phyloP scores from a whole-genome alignment of 1,140 invertebrate genomes.

The Drosophila lowei region DNA sequence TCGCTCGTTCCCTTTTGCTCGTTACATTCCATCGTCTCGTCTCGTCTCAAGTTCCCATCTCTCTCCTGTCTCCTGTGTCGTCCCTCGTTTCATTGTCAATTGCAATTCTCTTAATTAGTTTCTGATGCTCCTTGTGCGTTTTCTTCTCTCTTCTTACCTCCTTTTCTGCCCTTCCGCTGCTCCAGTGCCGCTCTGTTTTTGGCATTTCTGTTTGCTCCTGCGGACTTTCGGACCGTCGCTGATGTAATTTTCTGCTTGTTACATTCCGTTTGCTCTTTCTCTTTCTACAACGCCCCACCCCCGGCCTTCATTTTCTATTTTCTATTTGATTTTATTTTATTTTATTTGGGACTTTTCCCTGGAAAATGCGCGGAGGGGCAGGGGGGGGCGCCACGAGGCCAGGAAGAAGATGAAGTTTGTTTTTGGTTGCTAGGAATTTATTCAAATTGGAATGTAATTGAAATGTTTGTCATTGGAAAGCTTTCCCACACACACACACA shows the following conservation, averaged over 20 bases:
- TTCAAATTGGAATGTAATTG: conserved; percentile 70
- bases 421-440: conserved; percentile 52
- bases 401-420: conserved; percentile 38
- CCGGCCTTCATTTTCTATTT: no score
- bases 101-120: conserved; percentile 72
- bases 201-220: conserved; percentile 24
- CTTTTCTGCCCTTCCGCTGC: background rate
- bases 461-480: conserved; percentile 68
- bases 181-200: conserved; percentile 17
- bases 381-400: background rate
- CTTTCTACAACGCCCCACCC: background rate
- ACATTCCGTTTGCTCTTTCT: conserved; percentile 46
- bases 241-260: conserved; percentile 67
- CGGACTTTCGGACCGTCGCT: conserved; percentile 39
- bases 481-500: conserved; percentile 37
- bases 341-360: conserved; percentile 8
- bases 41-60: no score
- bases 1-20: no score
- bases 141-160: background rate
- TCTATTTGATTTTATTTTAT: conserved; percentile 30
- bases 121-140: conserved; percentile 49
- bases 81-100: conserved; percentile 48
- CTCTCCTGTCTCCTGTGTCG: background rate
- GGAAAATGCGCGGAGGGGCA: no score
- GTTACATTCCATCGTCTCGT: no score